Evolutionary conservation across 2,797 vertebrate genomes (phyloP).

Genomic region (Typhlichthys subterraneus): DNA sequence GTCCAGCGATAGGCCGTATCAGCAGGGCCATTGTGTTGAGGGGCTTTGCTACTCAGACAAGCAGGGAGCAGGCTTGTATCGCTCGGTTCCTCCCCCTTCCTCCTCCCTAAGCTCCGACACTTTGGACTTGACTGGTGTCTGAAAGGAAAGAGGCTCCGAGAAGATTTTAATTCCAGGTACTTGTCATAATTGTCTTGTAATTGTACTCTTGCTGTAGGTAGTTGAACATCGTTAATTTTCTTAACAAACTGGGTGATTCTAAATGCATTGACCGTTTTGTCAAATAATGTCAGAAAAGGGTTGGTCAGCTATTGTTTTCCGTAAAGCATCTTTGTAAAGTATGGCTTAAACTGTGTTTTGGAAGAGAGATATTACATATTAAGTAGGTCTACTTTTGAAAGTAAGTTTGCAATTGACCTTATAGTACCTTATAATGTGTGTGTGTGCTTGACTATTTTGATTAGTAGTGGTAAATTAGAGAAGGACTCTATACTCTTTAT

Average conservation of each 20-base stretch:
- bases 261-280: background rate
- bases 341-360: no score
- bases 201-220: no score
- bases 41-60: constrained; percentile 20
- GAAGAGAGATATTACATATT: no score
- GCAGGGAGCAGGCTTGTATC: constrained; percentile 29
- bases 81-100: background rate
- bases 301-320: background rate
- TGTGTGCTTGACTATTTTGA: background rate
- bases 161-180: constrained; percentile 45
- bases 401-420: no score
- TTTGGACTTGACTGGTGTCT: constrained; percentile 42
- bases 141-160: constrained; percentile 16
- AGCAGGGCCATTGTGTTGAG: constrained; percentile 48
- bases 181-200: constrained; percentile 7
- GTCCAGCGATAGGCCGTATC: constrained; percentile 63
- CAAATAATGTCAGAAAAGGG: background rate
- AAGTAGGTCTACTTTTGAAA: no score
- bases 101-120: constrained; percentile 4
- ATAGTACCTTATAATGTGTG: background rate
- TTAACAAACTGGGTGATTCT: background rate
- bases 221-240: background rate
- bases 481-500: no score
- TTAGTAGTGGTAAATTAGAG: no score
- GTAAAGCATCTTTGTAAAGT: background rate